Conservation (phyloP, 1,140 invertebrate species). For the Leptopilina clavipes region DNA sequence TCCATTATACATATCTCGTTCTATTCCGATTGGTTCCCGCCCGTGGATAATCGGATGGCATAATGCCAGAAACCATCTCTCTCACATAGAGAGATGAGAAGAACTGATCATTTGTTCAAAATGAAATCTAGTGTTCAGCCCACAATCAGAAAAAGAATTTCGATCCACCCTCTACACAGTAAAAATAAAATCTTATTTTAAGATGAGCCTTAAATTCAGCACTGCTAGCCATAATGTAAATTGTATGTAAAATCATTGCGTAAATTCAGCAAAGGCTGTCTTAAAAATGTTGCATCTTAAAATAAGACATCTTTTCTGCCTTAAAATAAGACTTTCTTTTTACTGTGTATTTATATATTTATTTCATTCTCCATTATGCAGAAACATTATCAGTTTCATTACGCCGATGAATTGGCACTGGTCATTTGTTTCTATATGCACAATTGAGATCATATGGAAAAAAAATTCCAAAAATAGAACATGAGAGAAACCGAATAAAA, state of each 20-base stretch:
- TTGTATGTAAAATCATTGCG: too few species aligned
- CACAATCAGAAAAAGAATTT: background rate
- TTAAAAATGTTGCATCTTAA: too few species aligned
- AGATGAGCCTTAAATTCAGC: too few species aligned
- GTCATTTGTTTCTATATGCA: conserved; percentile 5
- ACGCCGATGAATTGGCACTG: background rate
- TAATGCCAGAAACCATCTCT: conserved; percentile 2
- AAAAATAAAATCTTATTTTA: too few species aligned
- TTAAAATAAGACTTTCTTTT: too few species aligned
- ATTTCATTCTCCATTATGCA: conserved; percentile 4
- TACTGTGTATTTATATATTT: too few species aligned
- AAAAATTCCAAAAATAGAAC: background rate
- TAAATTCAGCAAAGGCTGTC: too few species aligned
- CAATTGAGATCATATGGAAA: background rate
- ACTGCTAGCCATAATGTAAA: too few species aligned
- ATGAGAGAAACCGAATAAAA: too few species aligned
- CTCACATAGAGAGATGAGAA: background rate
- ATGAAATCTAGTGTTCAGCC: conserved; percentile 30
- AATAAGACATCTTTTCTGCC: too few species aligned
- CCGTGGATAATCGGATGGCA: conserved; percentile 31
- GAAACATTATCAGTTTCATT: conserved; percentile 32
- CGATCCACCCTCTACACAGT: conserved; percentile 33
- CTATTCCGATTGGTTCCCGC: conserved; percentile 10
- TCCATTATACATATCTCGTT: conserved; percentile 9
- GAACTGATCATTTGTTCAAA: conserved; percentile 28